A percentile compares a stretch with the other conserved stretches of the same genome.
These are phyloP conservation scores for Lophochroa leadbeateri DNA, from an alignment of 2,113 vertebrate genomes.

Conservation along the genomic window DNA sequence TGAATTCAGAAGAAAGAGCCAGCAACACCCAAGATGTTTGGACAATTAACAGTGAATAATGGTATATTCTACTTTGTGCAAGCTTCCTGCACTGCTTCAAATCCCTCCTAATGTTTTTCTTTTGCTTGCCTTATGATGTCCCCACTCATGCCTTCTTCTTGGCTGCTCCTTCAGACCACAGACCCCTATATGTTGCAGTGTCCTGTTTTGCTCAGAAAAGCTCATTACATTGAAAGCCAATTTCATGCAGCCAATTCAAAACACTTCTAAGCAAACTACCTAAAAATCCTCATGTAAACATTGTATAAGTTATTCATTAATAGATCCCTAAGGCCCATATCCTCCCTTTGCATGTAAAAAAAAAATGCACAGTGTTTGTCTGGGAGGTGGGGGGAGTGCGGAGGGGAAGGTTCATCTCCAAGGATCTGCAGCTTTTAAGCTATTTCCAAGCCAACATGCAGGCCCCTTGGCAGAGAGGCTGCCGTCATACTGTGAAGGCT, in stretches of 20 bases:
- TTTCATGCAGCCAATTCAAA: slow-evolving; percentile 14
- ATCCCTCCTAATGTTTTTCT: neutral
- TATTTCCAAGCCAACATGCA: neutral
- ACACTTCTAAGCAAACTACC: slow-evolving; percentile 32
- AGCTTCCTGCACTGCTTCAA: neutral
- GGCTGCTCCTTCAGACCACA: neutral
- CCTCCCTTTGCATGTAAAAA: neutral
- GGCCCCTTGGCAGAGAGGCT: neutral
- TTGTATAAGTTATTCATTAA: slow-evolving; percentile 31
- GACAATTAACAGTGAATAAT: neutral
- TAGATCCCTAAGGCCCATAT: neutral
- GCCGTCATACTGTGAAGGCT: accelerated
- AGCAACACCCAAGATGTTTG: neutral
- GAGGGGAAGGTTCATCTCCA: neutral
- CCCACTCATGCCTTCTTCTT: accelerated
- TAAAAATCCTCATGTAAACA: slow-evolving; percentile 50
- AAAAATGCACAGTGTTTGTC: neutral
- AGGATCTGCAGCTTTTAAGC: neutral
- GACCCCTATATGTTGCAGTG: neutral
- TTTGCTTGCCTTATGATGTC: neutral
- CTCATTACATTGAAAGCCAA: neutral
- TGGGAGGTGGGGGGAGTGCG: neutral
- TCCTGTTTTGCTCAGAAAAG: neutral
- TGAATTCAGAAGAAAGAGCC: neutral
- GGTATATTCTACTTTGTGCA: neutral